Percentiles rank a stretch among this genome's conserved stretches.
phyloP scores from a whole-genome alignment of 2,113 vertebrate species.

The Clinocottus analis region DNA sequence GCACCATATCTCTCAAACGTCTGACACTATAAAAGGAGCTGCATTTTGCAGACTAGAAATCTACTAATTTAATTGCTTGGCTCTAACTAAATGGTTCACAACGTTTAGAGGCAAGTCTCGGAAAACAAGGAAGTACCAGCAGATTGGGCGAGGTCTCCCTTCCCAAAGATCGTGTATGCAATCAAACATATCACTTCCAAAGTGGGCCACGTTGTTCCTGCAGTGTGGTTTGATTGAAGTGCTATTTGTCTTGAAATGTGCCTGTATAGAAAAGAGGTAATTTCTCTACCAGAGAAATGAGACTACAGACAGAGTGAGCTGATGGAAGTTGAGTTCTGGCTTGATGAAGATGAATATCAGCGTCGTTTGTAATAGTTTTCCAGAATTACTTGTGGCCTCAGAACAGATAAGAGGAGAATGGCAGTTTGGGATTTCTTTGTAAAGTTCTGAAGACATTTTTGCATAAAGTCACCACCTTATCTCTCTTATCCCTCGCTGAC shows the following conservation, averaged over 20 bases:
- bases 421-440: not conserved
- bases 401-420: conserved; percentile 16
- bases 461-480: conserved; percentile 7
- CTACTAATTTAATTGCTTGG: not conserved
- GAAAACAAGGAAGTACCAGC: not conserved
- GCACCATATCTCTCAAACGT: conserved; percentile 22
- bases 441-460: conserved; percentile 28
- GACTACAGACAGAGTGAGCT: conserved; percentile 8
- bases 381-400: conserved; percentile 24
- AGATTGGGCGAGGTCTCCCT: not conserved
- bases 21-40: conserved; percentile 13
- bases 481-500: not conserved
- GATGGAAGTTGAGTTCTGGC: conserved; percentile 17
- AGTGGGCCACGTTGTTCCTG: not conserved
- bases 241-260: conserved; percentile 21
- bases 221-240: conserved; percentile 15
- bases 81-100: not conserved
- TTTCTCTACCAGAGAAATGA: conserved; percentile 33
- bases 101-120: not conserved
- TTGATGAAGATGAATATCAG: conserved; percentile 39
- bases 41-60: not conserved
- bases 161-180: conserved; percentile 7
- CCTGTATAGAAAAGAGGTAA: not conserved
- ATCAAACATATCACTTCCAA: conserved; percentile 27
- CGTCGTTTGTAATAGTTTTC: conserved; percentile 7